Base-by-base conservation (phyloP, 2,797 vertebrate species). In the Syndactyla subalaris region DNA sequence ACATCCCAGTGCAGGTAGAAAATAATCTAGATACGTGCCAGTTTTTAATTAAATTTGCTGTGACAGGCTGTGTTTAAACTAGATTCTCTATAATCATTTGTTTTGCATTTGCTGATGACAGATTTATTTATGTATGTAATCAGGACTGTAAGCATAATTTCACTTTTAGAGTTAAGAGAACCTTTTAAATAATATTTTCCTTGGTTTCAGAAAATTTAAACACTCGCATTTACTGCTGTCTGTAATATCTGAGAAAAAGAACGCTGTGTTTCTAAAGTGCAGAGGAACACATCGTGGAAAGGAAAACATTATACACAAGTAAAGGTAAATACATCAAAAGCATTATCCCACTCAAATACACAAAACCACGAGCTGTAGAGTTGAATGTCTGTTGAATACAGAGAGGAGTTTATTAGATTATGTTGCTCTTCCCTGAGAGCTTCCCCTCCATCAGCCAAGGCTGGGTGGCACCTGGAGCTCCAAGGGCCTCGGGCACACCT, bases 31-130 rank as follows among this genome's bases (percentile, higher is more conserved):
- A 80, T 88, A 46, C 8, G 13, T 4, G 3, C 57, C 29, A 27
- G 49, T 73, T 96, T 84, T 89, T 77, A 89, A 97, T 93, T 92
- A 88, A 55, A 72, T 89, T 90, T 77, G 43, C 58, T 75, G 12
- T 70, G 66, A 77, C 95, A 96, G 91, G 89, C 80, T 93, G 78
- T 92, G 89, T 94, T 96, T 94, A 89, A 92, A 76, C 43, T 55
- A 49, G 49, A 26, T 84, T 96, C 79, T 72, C 79, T 51, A 19
- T 65, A 83, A 91, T 91, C 0, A 88, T 88, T 95, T 93, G 89
- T 92, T 97, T 93, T 96, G 72, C 70, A 29, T 75, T 94, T 88
- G 58, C 65, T 51, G 68, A 78, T 88, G 81, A 91, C 89, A 96
- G 93, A 89, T 94, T 96, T 95, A 91, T 93, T 90, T 94, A 95